Conservation (phyloP, 2,888 invertebrate genomes). For the Drosophila rellima region DNA sequence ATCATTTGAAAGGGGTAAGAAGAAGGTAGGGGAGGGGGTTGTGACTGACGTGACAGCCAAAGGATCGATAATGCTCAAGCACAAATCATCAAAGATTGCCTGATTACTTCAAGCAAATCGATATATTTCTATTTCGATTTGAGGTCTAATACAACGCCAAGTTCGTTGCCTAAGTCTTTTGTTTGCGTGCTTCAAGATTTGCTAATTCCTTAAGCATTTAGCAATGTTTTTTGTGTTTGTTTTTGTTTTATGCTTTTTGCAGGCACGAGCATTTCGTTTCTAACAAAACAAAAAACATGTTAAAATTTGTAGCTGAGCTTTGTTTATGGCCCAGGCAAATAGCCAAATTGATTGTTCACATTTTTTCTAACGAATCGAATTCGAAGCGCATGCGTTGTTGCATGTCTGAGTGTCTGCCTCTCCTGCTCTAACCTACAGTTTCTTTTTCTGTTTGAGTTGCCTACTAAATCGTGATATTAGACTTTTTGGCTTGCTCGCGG, state of each 20-base stretch:
- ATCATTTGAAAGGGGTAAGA: slow-evolving; percentile 28
- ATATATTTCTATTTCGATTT: slow-evolving; percentile 31
- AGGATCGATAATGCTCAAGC: slow-evolving; percentile 14
- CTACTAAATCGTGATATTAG: slow-evolving; percentile 66
- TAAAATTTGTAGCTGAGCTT: slow-evolving; percentile 72
- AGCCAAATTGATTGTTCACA: slow-evolving; percentile 77
- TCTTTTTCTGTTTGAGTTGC: slow-evolving; percentile 18
- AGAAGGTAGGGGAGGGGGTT: neutral
- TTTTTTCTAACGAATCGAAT: slow-evolving; percentile 59
- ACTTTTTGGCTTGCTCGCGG: slow-evolving; percentile 37
- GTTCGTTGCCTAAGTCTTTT: slow-evolving; percentile 67
- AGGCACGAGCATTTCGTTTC: slow-evolving; percentile 44
- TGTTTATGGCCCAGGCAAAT: slow-evolving; percentile 61
- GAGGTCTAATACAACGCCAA: slow-evolving; percentile 15
- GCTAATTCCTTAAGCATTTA: slow-evolving; percentile 70
- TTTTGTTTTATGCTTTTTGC: neutral
- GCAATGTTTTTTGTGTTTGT: slow-evolving; percentile 39
- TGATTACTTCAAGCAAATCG: slow-evolving; percentile 6
- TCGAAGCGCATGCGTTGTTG: slow-evolving; percentile 72
- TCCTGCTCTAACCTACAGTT: neutral
- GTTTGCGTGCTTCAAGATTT: slow-evolving; percentile 57
- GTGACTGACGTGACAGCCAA: neutral
- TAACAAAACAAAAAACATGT: slow-evolving; percentile 62
- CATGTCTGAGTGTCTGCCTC: slow-evolving; percentile 32
- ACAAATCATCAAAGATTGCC: slow-evolving; percentile 2